These are phyloP conservation scores for Gymnodraco acuticeps DNA, from an alignment of 2,797 vertebrate genomes.

Conservation along the genomic window DNA sequence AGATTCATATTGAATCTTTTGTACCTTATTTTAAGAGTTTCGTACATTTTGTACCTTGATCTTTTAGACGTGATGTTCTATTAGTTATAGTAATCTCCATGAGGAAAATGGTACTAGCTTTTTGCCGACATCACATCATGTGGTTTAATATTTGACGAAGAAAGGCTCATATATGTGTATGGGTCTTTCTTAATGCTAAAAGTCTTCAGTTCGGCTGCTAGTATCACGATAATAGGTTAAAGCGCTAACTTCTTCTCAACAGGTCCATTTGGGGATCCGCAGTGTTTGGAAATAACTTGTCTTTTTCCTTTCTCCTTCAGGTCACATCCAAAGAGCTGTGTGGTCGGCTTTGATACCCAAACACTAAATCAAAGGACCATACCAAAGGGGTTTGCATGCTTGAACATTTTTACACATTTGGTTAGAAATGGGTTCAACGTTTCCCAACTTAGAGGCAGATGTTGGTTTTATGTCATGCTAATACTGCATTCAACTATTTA, in stretches of 20 bases:
- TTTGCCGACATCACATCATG: too few relatives aligned
- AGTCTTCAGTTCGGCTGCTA: constrained; percentile 15
- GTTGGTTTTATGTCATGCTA: not conserved
- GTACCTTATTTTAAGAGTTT: constrained; percentile 82
- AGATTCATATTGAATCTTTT: constrained; percentile 94
- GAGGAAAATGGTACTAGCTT: constrained; percentile 17
- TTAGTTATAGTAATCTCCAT: constrained; percentile 21
- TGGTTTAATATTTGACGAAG: constrained; percentile 6
- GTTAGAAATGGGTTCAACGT: not conserved
- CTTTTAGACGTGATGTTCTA: constrained; percentile 20
- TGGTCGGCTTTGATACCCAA: not conserved
- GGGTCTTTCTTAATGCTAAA: constrained; percentile 27
- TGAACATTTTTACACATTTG: constrained; percentile 16
- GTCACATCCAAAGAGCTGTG: constrained; percentile 22
- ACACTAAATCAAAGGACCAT: constrained; percentile 26
- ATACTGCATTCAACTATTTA: not conserved
- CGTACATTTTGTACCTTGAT: constrained; percentile 26
- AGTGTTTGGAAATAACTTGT: constrained; percentile 17
- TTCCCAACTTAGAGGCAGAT: not conserved
- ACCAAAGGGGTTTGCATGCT: constrained; percentile 39
- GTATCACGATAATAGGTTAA: not conserved
- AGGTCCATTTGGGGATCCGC: constrained; percentile 38
- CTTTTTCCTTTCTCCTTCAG: constrained; percentile 52
- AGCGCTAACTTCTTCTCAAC: constrained; percentile 31
- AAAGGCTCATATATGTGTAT: constrained; percentile 8